Evolutionary conservation across 2,797 vertebrate species (phyloP), one percentile per base, ranked within the genome.

Genomic region (Lagodon rhomboides): DNA sequence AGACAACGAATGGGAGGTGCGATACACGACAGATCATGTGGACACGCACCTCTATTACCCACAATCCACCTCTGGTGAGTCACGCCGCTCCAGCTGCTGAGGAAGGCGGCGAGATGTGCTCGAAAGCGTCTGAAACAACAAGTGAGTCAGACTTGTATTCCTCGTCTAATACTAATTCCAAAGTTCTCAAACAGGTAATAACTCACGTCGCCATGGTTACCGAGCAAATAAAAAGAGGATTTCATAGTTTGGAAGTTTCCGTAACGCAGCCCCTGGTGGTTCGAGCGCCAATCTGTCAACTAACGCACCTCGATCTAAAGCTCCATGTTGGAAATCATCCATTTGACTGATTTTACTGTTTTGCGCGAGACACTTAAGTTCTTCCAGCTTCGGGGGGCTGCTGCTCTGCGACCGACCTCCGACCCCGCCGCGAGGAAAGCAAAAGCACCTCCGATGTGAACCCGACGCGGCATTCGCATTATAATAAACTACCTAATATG

Each of bases 171-270:
- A 63, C 64, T 27, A 68, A 73, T 67, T 73, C 75, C 56, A 25
- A 82, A 87, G 63, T 80, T 83, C 55, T 85, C 73, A 77, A 74
- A 73, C 83, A 84, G 70, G 79, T 80, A 75, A 79, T 82, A 73
- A 82, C 75, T 84, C 80, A 66, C 47, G 78, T 82, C 60, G 83
- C 73, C 77, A 69, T 59, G 70, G 75, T 75, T 70, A 83, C 75
- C 74, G 75, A 85, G 87, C 85, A 85, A 85, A 86, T 86, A 86
- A 83, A 87, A 54, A 79, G 22, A 83, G 85, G 86, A 85, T 92
- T 88, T 89, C 66, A 23, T 61, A 18, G 81, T 73, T 23, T 63
- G 83, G 82, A 82, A 64, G 75, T 82, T 87, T 85, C 25, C 79
- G 34, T 85, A 75, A 77, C 16, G 74, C 85, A 82, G 85, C 88